Evolutionary conservation across 2,113 vertebrate species (phyloP), one percentile per base, ranked within the genome.

Genomic region (Cyanoramphus novaezelandiae): DNA sequence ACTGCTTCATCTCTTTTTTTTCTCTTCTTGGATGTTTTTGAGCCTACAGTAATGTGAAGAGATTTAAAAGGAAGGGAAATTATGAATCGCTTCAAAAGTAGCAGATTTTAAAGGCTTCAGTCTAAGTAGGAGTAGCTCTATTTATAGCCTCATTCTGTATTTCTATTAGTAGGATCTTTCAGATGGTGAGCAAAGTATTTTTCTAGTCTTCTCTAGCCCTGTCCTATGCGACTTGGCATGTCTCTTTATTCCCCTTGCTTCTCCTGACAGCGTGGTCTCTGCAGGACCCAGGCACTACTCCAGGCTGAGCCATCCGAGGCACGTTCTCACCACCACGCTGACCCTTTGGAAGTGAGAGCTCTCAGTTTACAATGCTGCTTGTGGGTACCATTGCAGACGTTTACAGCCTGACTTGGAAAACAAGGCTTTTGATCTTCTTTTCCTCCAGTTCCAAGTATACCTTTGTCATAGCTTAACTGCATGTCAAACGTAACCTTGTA

Each of bases 201-300:
- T 91, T 87, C 60, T 82, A 81, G 69, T 71, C 29, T 80, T 53
- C 21, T 86, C 59, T 75, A 37, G 9, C 25, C 11, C 41, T 90
- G 37, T 27, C 47, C 60, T 21, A 5, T 11, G 5, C 44, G 53
- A 75, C 15, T 2, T 82, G 33, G 33, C 52, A 20, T 82, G 88
- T 81, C 15, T 84, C 29, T 50, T 47, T 57, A 17, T 25, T 8
- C 37, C 17, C 16, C 7, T 72, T 15, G 9, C 43, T 43, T 87
- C 44, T n/a, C n/a, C n/a, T 60, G 52, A 13, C 11, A 2, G n/a
- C 0, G 0, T 62, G 62, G 10, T 41, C 53, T 53, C 50, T 24
- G 57, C 57, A 5, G 8, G 2, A 24, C 53, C 83, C 49, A 3
- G 9, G 59, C 68, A 10, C 68, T 70, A 7, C 68, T 43, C 23